These are phyloP conservation scores for Emydocephalus ijimae DNA, from an alignment of 2,113 vertebrate genomes.

Conservation along the genomic window DNA sequence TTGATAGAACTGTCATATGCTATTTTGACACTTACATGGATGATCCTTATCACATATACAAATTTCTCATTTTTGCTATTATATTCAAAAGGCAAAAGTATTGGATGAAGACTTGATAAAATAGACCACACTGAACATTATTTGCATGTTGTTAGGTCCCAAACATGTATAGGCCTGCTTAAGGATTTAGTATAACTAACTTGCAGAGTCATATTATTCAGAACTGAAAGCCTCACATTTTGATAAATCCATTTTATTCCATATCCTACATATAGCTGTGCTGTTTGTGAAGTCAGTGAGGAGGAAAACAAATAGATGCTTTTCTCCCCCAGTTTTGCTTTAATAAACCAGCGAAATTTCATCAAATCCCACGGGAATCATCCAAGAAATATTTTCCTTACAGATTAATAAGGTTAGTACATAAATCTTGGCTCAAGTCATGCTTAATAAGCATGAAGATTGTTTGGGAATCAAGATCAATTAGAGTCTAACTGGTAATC, in stretches of 20 bases:
- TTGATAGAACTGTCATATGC: not conserved
- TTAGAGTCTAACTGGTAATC: slow-evolving; percentile 48
- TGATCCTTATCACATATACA: not conserved
- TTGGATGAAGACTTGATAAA: not conserved
- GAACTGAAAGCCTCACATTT: not conserved
- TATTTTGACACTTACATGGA: not conserved
- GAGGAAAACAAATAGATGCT: not conserved
- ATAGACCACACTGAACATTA: not conserved
- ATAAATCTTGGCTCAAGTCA: slow-evolving; percentile 41
- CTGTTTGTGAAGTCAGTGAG: not conserved
- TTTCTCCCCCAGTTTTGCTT: no score
- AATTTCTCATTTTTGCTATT: not conserved
- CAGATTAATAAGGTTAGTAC: slow-evolving; percentile 44
- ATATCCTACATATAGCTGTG: not conserved
- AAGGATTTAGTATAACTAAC: not conserved
- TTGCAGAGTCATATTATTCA: not conserved
- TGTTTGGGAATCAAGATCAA: slow-evolving; percentile 29
- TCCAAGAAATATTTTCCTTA: not conserved
- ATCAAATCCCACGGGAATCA: slow-evolving; percentile 47
- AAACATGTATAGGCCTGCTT: not conserved
- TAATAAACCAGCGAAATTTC: not conserved
- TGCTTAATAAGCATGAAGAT: slow-evolving; percentile 30
- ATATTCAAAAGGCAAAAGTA: not conserved
- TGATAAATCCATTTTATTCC: not conserved
- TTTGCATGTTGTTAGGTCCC: not conserved